Evolutionary conservation across 2,113 vertebrate genomes (phyloP), one percentile per base, ranked within the genome.

Genomic region (Rynchops niger): DNA sequence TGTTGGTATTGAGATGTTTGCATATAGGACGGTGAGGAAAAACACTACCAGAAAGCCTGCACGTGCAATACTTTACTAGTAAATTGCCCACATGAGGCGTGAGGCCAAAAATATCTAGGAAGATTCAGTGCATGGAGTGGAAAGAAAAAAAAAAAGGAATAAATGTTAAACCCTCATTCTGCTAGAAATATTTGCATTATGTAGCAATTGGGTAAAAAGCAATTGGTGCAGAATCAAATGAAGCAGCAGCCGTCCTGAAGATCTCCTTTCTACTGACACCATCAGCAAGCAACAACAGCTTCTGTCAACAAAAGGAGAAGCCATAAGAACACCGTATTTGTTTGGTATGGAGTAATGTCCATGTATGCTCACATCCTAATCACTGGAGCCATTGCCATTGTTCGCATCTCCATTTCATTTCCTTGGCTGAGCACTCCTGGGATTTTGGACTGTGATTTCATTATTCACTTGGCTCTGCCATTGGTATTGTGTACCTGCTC

Each of bases 401-500:
- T 65, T 92, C 0, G 0, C 49, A 65, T 72, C 53, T 72, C 95
- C 65, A 27, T 92, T 82, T 93, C 36, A 87, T 91, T 89, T 95
- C 73, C 73, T 76, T 91, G 81, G 77, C 62, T 66, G 84, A 95
- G 52, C 45, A 22, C 69, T 88, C 91, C 61, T 72, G 86, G 88
- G 58, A 84, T 91, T 95, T 86, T 78, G 77, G 80, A 45, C 77
- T 76, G 55, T 34, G 88, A 79, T 89, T 90, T 89, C 40, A n/a
- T 84, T 45, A 89, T 52, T 84, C 12, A 5, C 53, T 87, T 65
- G 59, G 66, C 70, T 82, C 56, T 95, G 53, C 61, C 40, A 53
- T 72, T 89, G 65, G 43, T 56, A 83, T 65, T 84, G 61, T 83
- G 78, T 79, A 95, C 82, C 78, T 97, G 58, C 56, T 90, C 53